Base-by-base conservation (phyloP, 2,113 vertebrate genomes). In the Nycticorax nycticorax region DNA sequence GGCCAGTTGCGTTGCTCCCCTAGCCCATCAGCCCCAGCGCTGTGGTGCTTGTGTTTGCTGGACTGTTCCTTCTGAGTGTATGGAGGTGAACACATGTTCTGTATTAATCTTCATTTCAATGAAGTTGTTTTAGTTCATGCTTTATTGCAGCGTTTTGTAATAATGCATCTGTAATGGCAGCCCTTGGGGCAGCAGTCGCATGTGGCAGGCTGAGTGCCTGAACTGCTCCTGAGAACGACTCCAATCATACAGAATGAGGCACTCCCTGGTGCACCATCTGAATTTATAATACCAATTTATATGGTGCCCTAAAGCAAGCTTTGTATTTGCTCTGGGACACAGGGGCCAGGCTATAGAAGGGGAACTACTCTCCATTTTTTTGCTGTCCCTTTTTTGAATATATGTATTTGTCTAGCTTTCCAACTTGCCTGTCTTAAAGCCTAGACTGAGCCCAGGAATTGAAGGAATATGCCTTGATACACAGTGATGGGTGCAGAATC, bases 241-340 rank as follows among this genome's bases (percentile, higher is more conserved):
- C 97, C 97, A 98, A 97, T 98, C 98, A 97, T 95, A 98, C 97
- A 97, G 97, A 98, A 98, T 97, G 98, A 98, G 98, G 98, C 97
- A 97, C 98, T 98, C 98, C 98, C 98, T 96, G 97, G 98, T 98
- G 98, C 96, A 97, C 98, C 97, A 98, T 98, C 97, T 98, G 98
- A 98, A 98, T 98, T 98, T 98, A 98, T 98, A 98, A 98, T 97
- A 98, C 97, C 97, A 98, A 98, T 98, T 98, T 98, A 97, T 98
- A 96, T 35, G 93, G 96, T 98, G 98, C 98, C 98, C 98, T 43
- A 92, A 98, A 98, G 98, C 98, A 96, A 98, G 95, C 93, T 97
- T 98, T 98, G 97, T 98, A 98, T 98, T 98, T 98, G 98, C 94
- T 97, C 85, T 95, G 97, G 96, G 93, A 92, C 74, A 95, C 21